Base-by-base conservation (phyloP, 2,888 invertebrate genomes). In the Melieria crassipennis region DNA sequence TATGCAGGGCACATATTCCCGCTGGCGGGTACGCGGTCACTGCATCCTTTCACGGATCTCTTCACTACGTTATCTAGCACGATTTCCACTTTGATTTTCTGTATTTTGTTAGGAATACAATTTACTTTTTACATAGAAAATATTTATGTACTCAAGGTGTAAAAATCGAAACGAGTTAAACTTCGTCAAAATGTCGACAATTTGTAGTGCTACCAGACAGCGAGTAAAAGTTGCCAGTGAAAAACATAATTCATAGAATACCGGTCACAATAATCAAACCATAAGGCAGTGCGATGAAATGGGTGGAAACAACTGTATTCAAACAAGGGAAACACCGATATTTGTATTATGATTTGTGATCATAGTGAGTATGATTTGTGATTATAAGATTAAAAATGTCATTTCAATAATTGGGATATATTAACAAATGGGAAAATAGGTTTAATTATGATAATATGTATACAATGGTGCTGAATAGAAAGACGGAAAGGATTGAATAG, bases 171-270 rank as follows among this genome's bases (percentile, higher is more conserved):
- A 72, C 72, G 72, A 70, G 72, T 75, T 75, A 71, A 74, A 75
- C 76, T 76, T 76, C 76, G 76, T 77, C 74, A 75, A 76, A 75
- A 73, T 77, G 77, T 76, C 77, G 77, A 73, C 74, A 73, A 74
- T 73, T 68, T 72, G 16, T 3, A 72, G 73, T 60, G 76, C 61
- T 77, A 71, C 76, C 75, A 74, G 13, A 61, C 30, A 30, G 30
- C 30, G 30, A 30, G 30, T 30, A 30, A 30, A 30, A 30, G 30
- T 30, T 30, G 30, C 3, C 43, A 43, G 5, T 42, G 60, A 43
- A 43, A 60, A 60, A 43, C 11, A 30, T 30, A 30, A 30, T 30
- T 30, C 30, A 30, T 30, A 30, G 30, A 30, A 30, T 2, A 30
- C 30, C 16, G 16, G n/a, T 30, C 9, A 58, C 58, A 7, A 30